phyloP scores from a whole-genome alignment of 2,888 invertebrate species.

The Deilephila elpenor region DNA sequence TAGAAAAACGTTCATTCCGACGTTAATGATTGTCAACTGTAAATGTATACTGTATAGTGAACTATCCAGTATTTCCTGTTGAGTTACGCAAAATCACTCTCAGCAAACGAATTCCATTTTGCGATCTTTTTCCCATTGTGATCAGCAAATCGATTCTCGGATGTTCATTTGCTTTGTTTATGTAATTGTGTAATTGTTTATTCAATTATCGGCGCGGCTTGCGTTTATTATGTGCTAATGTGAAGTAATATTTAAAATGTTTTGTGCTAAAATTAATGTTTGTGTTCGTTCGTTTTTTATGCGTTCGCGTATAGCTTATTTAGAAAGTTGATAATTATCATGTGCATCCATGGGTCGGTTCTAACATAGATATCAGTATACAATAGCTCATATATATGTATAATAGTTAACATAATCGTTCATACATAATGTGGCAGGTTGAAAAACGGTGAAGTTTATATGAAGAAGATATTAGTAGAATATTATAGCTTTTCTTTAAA shows the following conservation, averaged over 20 bases:
- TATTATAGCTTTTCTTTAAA: too few species aligned
- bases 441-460: too few species aligned
- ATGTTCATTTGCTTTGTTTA: conserved; percentile 67
- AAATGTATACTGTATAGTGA: conserved; percentile 42
- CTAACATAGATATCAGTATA: too few species aligned
- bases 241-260: not conserved
- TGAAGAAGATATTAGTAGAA: too few species aligned
- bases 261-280: not conserved
- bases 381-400: too few species aligned
- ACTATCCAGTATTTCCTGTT: conserved; percentile 79
- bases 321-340: too few species aligned
- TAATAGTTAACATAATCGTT: too few species aligned
- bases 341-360: too few species aligned
- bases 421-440: too few species aligned
- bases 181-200: conserved; percentile 40
- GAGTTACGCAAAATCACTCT: conserved; percentile 70
- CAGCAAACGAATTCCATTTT: conserved; percentile 67
- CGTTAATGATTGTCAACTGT: conserved; percentile 60
- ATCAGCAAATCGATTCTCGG: conserved; percentile 67
- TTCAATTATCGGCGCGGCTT: conserved; percentile 35
- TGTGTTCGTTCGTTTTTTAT: too few species aligned
- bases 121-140: conserved; percentile 63
- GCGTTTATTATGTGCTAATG: not conserved
- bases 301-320: too few species aligned
- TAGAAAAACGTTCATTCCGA: conserved; percentile 48